Evolutionary conservation across 1,140 invertebrate genomes (phyloP), one percentile per base, ranked within the genome.

Genomic region (Neuroterus valhalla): DNA sequence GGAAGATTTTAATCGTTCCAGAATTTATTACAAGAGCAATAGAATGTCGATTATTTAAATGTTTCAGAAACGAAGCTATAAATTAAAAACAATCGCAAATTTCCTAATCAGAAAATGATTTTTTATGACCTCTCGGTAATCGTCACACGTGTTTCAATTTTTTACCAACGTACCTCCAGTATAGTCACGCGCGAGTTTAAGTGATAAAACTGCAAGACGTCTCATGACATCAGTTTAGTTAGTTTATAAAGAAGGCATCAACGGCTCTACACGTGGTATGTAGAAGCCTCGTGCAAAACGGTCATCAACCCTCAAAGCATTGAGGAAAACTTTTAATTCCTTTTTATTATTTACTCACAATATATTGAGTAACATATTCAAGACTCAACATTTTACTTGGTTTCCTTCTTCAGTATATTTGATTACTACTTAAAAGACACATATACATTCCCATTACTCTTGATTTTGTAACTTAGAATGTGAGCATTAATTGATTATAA

Each of bases 181-280:
- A 52, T 55, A 23, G 52, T 55, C 52, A 55, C 52, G 52, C 15
- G 52, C 26, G 52, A 26, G 21, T 26, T 26, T 26, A 14, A 55
- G 52, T 55, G 52, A 55, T 55, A 55, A 55, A 55, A 55, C 26
- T 55, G 21, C 52, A 23, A 23, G 21, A 55, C 19, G 52, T 55
- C 52, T 21, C 21, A 55, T 55, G 52, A 55, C 52, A 55, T 55
- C 52, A 55, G 21, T 55, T 55, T 4, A 26, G 21, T 21, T 23
- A 11, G 50, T 26, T 19, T 52, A 55, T 11, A 3, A 21, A 26
- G 21, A 55, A 31, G 21, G 23, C 26, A 26, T 55, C 52, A 26
- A 21, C 2, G 15, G 1, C 12, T 26, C 21, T 2, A 55, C 23
- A 31, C 14, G 52, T 31, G 52, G 3, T 23, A 55, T 55, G 19